Evolutionary conservation across 2,888 invertebrate species (phyloP).

Genomic region (Sisyra nigra): DNA sequence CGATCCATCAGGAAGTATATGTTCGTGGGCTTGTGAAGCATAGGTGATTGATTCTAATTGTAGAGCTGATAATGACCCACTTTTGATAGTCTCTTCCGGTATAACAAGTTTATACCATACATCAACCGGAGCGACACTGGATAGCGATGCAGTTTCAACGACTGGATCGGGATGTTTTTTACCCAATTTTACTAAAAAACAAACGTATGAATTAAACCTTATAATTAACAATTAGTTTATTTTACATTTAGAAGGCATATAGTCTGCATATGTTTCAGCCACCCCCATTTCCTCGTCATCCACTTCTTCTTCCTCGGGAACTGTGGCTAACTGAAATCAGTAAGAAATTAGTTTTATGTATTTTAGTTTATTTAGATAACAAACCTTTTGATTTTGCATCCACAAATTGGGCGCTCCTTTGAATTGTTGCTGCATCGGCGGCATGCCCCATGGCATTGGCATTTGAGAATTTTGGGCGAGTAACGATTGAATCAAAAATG

Average conservation of each 20-base stretch:
- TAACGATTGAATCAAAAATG: slow-evolving; percentile 23
- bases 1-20: slow-evolving; percentile 72
- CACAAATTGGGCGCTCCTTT: slow-evolving; percentile 2
- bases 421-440: slow-evolving; percentile 27
- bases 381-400: slow-evolving; percentile 7
- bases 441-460: slow-evolving; percentile 20
- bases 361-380: neutral
- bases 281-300: slow-evolving; percentile 96
- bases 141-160: slow-evolving; percentile 94
- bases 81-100: slow-evolving; percentile 70
- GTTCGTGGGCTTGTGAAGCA: slow-evolving; percentile 91
- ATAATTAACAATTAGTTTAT: slow-evolving; percentile 9
- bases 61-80: slow-evolving; percentile 80
- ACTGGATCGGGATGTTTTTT: slow-evolving; percentile 96
- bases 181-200: slow-evolving; percentile 68
- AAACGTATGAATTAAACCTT: too few relatives aligned
- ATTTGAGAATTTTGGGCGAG: slow-evolving; percentile 21
- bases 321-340: slow-evolving; percentile 21
- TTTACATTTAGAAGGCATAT: slow-evolving; percentile 89
- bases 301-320: slow-evolving; percentile 59
- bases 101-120: slow-evolving; percentile 74
- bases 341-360: neutral
- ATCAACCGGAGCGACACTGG: slow-evolving; percentile 89
- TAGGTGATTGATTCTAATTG: slow-evolving; percentile 97
- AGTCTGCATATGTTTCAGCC: slow-evolving; percentile 96